Conservation (phyloP, 2,888 invertebrate species). For the Lydus trimaculatus region DNA sequence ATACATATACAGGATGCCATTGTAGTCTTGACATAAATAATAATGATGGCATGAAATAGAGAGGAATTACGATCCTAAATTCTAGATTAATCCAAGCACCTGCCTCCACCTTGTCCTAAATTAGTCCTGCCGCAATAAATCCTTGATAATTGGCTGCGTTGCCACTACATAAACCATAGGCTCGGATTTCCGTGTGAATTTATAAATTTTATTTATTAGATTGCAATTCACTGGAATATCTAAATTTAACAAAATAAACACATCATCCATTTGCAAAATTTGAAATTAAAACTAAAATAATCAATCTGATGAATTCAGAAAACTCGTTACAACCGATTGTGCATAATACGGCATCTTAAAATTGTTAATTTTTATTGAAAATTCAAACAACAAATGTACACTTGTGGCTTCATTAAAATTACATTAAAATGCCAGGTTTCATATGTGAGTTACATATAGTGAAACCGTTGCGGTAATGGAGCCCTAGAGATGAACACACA, state of each 20-base stretch:
- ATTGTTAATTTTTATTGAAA: constrained; percentile 35
- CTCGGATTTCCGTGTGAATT: constrained; percentile 50
- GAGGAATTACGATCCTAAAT: constrained; percentile 52
- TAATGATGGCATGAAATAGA: constrained; percentile 43
- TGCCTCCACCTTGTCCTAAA: constrained; percentile 57
- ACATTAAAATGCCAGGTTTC: constrained; percentile 58
- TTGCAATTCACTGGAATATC: neutral
- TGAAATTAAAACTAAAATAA: constrained; percentile 33
- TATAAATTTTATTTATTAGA: constrained; percentile 36
- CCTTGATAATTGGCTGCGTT: constrained; percentile 59
- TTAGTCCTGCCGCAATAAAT: constrained; percentile 58
- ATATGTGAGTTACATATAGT: constrained; percentile 49
- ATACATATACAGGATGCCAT: constrained; percentile 1
- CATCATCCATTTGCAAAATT: neutral
- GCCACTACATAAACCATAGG: constrained; percentile 55
- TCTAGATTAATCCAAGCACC: constrained; percentile 55
- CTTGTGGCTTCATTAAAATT: constrained; percentile 57
- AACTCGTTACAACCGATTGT: too few relatives aligned
- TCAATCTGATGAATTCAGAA: constrained; percentile 11
- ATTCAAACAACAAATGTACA: constrained; percentile 47
- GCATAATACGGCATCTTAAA: constrained; percentile 29
- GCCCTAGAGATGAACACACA: constrained; percentile 38
- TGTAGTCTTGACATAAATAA: constrained; percentile 40
- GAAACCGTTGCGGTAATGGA: constrained; percentile 31
- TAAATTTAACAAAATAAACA: neutral